Conservation (phyloP, 2,113 vertebrate species). For the Peucedramus taeniatus region DNA sequence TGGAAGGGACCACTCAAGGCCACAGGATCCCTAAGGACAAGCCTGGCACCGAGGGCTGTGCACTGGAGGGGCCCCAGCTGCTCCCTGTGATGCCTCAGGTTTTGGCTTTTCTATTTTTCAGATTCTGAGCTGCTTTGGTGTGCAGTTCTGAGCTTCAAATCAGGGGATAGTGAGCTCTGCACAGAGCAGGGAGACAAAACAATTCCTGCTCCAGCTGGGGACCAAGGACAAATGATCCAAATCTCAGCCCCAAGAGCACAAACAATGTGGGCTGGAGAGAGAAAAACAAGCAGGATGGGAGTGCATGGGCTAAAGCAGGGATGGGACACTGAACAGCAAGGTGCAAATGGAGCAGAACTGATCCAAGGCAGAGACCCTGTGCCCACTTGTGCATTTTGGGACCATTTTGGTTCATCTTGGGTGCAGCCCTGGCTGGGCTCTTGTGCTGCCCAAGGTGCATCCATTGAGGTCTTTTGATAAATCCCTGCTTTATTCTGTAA, state of each 20-base stretch:
- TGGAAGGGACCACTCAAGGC: background rate
- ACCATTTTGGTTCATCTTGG: background rate
- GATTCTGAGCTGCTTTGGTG: background rate
- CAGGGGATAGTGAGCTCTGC: background rate
- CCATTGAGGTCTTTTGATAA: background rate
- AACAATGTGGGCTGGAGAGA: background rate
- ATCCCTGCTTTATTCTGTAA: background rate
- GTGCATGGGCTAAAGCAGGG: background rate
- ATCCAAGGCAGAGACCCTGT: background rate
- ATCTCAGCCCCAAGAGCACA: background rate
- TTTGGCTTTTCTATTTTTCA: background rate
- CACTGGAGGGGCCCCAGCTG: background rate
- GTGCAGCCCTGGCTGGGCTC: background rate
- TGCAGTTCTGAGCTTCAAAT: rapidly evolving
- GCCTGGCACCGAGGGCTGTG: background rate
- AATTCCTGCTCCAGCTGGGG: background rate
- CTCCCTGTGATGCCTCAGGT: background rate
- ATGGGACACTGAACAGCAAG: background rate
- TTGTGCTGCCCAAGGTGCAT: background rate
- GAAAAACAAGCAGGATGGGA: background rate
- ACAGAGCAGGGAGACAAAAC: background rate
- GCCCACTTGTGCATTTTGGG: background rate
- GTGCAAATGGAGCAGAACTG: background rate
- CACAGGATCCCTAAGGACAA: background rate
- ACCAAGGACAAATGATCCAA: background rate